Percentiles rank a stretch among this genome's conserved stretches.
phyloP scores from a whole-genome alignment of 2,888 invertebrate species.

The Eupithecia subumbrata region DNA sequence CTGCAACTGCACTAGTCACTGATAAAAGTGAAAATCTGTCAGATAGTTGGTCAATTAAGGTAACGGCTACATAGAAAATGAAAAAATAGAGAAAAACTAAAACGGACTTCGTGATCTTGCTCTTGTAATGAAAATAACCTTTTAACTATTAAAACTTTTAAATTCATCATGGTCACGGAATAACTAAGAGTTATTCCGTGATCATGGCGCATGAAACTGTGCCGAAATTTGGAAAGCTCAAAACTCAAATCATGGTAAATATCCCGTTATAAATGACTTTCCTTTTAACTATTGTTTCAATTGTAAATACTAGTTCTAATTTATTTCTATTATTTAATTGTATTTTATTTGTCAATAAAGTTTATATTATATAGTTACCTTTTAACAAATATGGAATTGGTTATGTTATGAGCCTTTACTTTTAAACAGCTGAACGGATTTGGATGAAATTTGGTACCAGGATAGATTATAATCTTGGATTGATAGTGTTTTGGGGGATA shows the following conservation, averaged over 20 bases:
- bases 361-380: too few species aligned
- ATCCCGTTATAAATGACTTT: too few species aligned
- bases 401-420: background rate
- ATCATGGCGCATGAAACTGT: too few species aligned
- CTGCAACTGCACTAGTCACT: background rate
- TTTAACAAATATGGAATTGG: background rate
- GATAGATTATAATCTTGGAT: background rate
- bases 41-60: background rate
- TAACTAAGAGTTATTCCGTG: too few species aligned
- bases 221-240: too few species aligned
- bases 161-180: too few species aligned
- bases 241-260: too few species aligned
- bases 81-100: background rate
- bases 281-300: background rate
- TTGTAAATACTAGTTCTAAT: too few species aligned
- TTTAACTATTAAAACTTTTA: background rate
- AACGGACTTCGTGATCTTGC: background rate
- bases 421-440: background rate
- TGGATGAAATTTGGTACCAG: background rate
- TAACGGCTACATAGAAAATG: background rate
- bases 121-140: background rate
- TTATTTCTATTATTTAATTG: too few species aligned
- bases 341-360: too few species aligned
- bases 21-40: slow-evolving; percentile 7
- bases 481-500: background rate